phyloP scores from a whole-genome alignment of 2,888 invertebrate species.

The Eupithecia subfuscata region DNA sequence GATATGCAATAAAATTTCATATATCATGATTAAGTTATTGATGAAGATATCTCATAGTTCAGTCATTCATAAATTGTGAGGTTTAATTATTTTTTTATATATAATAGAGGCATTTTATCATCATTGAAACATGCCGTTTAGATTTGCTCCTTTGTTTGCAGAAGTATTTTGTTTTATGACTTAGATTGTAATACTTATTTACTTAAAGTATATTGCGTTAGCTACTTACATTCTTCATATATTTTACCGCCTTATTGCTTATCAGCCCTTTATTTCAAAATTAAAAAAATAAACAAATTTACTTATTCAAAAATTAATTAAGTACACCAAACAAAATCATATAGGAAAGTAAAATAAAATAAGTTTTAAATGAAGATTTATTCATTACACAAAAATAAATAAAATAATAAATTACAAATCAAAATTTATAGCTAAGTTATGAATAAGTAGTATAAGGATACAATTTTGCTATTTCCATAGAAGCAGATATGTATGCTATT shows the following conservation, averaged over 20 bases:
- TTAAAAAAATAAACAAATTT: background rate
- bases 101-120: background rate
- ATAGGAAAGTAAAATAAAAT: constrained; percentile 54
- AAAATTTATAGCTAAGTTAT: constrained; percentile 49
- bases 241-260: constrained; percentile 25
- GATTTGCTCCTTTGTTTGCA: constrained; percentile 10
- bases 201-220: constrained; percentile 63
- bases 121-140: background rate
- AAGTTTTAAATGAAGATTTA: constrained; percentile 60
- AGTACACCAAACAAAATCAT: constrained; percentile 30
- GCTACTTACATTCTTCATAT: constrained; percentile 31
- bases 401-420: constrained; percentile 51
- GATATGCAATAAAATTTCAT: background rate
- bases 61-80: constrained; percentile 2
- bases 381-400: constrained; percentile 61
- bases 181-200: constrained; percentile 29
- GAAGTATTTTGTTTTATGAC: constrained; percentile 13
- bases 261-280: constrained; percentile 26
- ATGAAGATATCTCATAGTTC: background rate
- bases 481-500: constrained; percentile 76
- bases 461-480: constrained; percentile 64
- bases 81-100: background rate
- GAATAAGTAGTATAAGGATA: constrained; percentile 50
- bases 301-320: constrained; percentile 22
- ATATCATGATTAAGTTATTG: background rate